These are phyloP conservation scores for Chinchilla lanigera DNA, from an alignment of 2,113 vertebrate species.

Conservation along the genomic window DNA sequence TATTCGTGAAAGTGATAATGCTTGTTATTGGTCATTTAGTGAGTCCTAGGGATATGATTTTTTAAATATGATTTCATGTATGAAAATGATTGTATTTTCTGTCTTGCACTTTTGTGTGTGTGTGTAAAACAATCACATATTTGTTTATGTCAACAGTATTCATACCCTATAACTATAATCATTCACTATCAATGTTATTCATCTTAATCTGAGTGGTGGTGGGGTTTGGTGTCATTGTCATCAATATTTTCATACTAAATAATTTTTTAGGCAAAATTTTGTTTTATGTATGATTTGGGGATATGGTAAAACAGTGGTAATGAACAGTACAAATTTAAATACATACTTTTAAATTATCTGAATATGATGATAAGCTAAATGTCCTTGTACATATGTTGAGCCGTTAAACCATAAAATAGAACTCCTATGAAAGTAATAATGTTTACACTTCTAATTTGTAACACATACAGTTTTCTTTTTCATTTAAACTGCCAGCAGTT, in stretches of 20 bases:
- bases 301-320: neutral
- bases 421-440: conserved; percentile 32
- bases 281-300: conserved; percentile 52
- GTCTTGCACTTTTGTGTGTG: neutral
- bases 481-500: neutral
- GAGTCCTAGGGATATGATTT: neutral
- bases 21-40: neutral
- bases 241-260: conserved; percentile 16
- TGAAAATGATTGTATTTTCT: conserved; percentile 23
- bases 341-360: neutral
- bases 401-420: conserved; percentile 5
- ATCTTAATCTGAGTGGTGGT: neutral
- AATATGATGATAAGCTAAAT: neutral
- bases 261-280: conserved; percentile 25
- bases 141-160: neutral
- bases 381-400: neutral
- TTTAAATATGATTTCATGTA: conserved; percentile 2
- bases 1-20: neutral
- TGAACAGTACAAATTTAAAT: conserved; percentile 38
- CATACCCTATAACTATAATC: neutral
- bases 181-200: neutral
- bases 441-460: conserved; percentile 21
- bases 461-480: neutral
- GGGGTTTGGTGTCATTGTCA: conserved; percentile 7
- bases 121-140: neutral